Evolutionary conservation across 2,113 vertebrate genomes (phyloP).

Genomic region (Melanerpes aurifrons): DNA sequence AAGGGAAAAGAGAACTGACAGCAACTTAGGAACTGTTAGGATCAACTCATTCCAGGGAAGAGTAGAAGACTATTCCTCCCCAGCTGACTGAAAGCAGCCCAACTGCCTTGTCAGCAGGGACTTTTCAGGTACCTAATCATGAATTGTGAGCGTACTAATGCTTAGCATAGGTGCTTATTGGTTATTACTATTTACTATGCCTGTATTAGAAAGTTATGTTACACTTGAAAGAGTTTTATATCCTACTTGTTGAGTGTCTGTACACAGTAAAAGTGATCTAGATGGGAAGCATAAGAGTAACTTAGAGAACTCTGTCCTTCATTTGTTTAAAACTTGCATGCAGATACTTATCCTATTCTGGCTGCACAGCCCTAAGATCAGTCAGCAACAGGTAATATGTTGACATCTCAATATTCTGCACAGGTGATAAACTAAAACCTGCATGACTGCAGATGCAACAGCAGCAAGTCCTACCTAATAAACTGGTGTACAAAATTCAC

Average conservation of each 20-base stretch:
- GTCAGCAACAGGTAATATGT: background rate
- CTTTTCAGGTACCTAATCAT: background rate
- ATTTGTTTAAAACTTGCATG: background rate
- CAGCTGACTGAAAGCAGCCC: background rate
- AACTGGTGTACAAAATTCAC: background rate
- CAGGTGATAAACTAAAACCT: background rate
- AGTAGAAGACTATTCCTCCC: background rate
- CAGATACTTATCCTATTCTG: background rate
- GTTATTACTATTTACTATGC: background rate
- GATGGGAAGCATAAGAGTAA: background rate
- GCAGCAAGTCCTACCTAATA: background rate
- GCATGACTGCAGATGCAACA: background rate
- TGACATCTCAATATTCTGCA: background rate
- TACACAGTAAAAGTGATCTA: background rate
- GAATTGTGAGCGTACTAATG: background rate
- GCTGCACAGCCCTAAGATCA: background rate
- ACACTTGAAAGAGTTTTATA: background rate
- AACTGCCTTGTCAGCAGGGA: background rate
- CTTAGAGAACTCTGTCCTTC: background rate
- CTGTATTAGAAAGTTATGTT: background rate
- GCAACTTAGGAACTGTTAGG: background rate
- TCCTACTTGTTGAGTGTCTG: background rate
- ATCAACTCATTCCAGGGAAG: background rate
- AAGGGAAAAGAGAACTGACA: background rate
- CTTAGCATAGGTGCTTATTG: background rate